A percentile compares a stretch with the other conserved stretches of the same genome.
Conservation (phyloP, 2,888 invertebrate genomes). For the Hemithea aestivaria region DNA sequence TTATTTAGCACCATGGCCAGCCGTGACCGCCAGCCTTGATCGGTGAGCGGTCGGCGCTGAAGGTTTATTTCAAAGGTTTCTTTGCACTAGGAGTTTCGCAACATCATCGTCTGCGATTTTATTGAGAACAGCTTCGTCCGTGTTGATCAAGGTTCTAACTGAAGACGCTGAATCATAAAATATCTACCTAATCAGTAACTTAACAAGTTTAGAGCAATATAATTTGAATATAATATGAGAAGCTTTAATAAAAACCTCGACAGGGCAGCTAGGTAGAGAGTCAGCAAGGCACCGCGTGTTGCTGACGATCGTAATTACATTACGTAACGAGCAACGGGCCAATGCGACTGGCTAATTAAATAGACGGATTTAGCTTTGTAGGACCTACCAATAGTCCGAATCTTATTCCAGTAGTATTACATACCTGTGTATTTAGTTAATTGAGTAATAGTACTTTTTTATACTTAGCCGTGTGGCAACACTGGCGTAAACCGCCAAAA, state of each 20-base stretch:
- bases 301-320: slow-evolving; percentile 52
- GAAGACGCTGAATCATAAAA: neutral
- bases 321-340: slow-evolving; percentile 29
- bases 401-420: too few relatives aligned
- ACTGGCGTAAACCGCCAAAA: too few relatives aligned
- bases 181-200: neutral
- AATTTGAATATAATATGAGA: slow-evolving; percentile 1
- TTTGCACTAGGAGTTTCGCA: slow-evolving; percentile 48
- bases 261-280: neutral
- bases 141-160: too few relatives aligned
- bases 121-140: slow-evolving; percentile 3
- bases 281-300: slow-evolving; percentile 40
- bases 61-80: slow-evolving; percentile 55
- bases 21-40: slow-evolving; percentile 69
- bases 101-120: slow-evolving; percentile 41
- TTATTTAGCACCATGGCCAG: slow-evolving; percentile 62
- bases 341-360: slow-evolving; percentile 46
- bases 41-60: slow-evolving; percentile 59
- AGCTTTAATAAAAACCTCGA: slow-evolving; percentile 6
- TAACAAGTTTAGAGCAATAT: neutral
- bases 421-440: too few relatives aligned
- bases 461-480: too few relatives aligned
- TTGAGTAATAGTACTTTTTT: too few relatives aligned
- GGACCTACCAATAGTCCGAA: slow-evolving; percentile 1
- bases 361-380: slow-evolving; percentile 36